A percentile compares a stretch with the other conserved stretches of the same genome.
Evolutionary conservation across 2,888 invertebrate species (phyloP).

Genomic region (Drosophila fulvimacula): DNA sequence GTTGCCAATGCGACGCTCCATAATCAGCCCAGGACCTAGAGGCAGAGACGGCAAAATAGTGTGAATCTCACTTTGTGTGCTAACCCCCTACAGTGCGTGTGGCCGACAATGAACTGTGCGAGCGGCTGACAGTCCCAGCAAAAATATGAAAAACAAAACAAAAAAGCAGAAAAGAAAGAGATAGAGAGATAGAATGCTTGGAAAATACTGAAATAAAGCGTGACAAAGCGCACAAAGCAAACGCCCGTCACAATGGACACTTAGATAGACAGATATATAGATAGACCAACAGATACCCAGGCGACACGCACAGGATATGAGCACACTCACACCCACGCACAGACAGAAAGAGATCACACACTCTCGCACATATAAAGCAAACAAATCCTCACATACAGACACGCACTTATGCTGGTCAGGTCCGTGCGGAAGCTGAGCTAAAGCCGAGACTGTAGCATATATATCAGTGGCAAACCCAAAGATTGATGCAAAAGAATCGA

Average conservation of each 20-base stretch:
- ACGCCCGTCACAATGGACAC: constrained; percentile 74
- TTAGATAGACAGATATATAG: constrained; percentile 63
- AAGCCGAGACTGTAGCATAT: constrained; percentile 24
- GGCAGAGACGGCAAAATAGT: not conserved
- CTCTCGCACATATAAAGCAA: constrained; percentile 58
- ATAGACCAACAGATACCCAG: constrained; percentile 45
- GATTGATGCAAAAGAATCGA: constrained; percentile 59
- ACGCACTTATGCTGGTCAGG: constrained; percentile 59
- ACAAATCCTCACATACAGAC: constrained; percentile 55
- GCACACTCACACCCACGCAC: constrained; percentile 31
- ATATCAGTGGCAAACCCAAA: constrained; percentile 57
- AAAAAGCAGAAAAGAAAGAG: constrained; percentile 7
- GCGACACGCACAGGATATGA: constrained; percentile 71
- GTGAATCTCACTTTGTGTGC: not conserved
- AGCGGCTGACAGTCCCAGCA: constrained; percentile 23
- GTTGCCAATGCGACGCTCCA: constrained; percentile 50
- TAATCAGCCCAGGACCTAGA: constrained; percentile 42
- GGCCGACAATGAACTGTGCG: constrained; percentile 68
- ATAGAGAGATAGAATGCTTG: constrained; percentile 18
- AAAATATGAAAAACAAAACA: constrained; percentile 57
- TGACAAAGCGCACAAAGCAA: constrained; percentile 69
- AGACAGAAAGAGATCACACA: constrained; percentile 1
- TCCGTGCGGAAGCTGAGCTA: constrained; percentile 28
- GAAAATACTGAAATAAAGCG: constrained; percentile 67
- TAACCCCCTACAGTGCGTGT: constrained; percentile 44